These are phyloP conservation scores for Petroica traversi DNA, from an alignment of 2,113 vertebrate genomes.

Conservation along the genomic window DNA sequence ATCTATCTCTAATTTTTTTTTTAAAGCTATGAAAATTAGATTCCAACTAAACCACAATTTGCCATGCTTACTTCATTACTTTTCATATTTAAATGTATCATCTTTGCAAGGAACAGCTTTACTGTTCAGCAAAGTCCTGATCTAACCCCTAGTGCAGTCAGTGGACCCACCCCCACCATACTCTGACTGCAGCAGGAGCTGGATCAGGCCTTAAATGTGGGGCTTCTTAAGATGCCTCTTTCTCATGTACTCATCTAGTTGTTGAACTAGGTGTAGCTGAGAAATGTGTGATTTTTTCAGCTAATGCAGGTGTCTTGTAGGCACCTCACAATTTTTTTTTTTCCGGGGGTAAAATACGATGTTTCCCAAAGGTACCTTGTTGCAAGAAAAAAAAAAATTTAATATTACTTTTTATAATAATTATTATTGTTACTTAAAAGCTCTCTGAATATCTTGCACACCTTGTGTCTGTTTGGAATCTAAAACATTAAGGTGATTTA, in stretches of 20 bases:
- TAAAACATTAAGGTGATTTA: neutral
- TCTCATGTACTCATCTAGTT: neutral
- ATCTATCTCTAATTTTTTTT: slow-evolving; percentile 38
- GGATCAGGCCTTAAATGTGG: neutral
- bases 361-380: neutral
- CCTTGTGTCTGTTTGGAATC: neutral
- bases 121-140: neutral
- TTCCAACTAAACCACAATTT: slow-evolving; percentile 30
- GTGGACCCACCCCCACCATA: neutral
- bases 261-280: neutral
- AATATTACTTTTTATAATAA: neutral
- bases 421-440: neutral
- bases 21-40: slow-evolving; percentile 41
- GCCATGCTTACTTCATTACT: slow-evolving; percentile 45
- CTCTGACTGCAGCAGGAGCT: neutral
- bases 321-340: neutral
- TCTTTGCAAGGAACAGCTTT: neutral
- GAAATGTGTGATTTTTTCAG: neutral
- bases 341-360: neutral
- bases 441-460: neutral
- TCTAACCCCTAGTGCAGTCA: neutral
- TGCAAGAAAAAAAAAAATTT: neutral
- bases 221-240: neutral
- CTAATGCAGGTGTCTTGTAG: neutral
- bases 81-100: slow-evolving; percentile 57